Percentiles rank a stretch among this genome's conserved stretches.
phyloP scores from a whole-genome alignment of 2,113 vertebrate species.

The Paralichthys olivaceus region DNA sequence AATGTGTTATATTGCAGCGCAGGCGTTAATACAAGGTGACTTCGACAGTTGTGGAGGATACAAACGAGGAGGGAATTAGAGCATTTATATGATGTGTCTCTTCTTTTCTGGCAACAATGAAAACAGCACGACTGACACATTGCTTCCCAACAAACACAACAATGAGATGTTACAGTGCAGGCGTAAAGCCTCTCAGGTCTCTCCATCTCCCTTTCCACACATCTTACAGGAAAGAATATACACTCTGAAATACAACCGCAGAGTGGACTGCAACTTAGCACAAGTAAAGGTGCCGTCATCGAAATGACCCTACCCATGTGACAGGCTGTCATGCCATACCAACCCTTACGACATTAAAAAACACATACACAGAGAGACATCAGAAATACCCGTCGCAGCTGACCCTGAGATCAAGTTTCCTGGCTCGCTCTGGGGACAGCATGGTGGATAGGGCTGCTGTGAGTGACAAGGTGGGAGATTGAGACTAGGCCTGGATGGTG shows the following conservation, averaged over 20 bases:
- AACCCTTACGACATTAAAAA: constrained; percentile 75
- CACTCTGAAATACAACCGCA: constrained; percentile 6
- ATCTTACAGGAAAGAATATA: constrained; percentile 37
- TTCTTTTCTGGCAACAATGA: not conserved
- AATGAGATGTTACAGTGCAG: not conserved
- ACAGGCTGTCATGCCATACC: constrained; percentile 72
- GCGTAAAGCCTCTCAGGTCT: not conserved
- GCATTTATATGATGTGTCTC: not conserved
- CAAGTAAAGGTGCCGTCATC: constrained; percentile 61
- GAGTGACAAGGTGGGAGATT: constrained; percentile 9
- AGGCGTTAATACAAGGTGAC: constrained; percentile 52
- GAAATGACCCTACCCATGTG: constrained; percentile 71
- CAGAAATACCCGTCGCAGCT: constrained; percentile 81
- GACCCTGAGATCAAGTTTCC: constrained; percentile 82
- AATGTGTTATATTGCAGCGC: constrained; percentile 30
- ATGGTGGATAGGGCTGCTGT: constrained; percentile 2
- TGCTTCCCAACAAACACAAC: not conserved
- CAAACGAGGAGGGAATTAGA: constrained; percentile 33
- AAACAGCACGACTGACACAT: not conserved
- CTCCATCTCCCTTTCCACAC: not conserved
- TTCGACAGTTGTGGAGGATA: constrained; percentile 46
- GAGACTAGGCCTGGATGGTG: constrained; percentile 35
- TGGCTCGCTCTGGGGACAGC: constrained; percentile 43
- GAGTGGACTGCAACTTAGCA: constrained; percentile 38
- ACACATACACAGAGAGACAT: constrained; percentile 63